phyloP scores from a whole-genome alignment of 2,888 invertebrate genomes.

The Conops quadrifasciatus region DNA sequence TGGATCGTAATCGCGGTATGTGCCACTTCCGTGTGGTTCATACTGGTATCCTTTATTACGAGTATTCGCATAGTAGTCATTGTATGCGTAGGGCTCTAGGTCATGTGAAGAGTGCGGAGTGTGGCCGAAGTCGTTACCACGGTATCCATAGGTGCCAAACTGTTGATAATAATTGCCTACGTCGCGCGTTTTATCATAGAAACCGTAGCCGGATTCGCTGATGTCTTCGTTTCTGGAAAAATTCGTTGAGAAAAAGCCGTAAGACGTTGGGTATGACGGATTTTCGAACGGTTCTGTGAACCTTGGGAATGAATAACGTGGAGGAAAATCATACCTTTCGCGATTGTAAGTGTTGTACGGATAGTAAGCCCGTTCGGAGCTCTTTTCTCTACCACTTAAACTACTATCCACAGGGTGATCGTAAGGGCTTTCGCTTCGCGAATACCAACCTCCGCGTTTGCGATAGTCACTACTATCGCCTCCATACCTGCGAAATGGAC shows the following conservation, averaged over 20 bases:
- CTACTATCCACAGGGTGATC: conserved; percentile 56
- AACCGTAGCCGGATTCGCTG: conserved; percentile 35
- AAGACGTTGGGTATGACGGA: not conserved
- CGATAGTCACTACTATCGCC: conserved; percentile 52
- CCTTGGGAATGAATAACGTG: not conserved
- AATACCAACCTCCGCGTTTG: conserved; percentile 59
- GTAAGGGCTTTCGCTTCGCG: conserved; percentile 48
- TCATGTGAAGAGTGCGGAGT: too few relatives aligned
- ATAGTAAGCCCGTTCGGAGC: conserved; percentile 53
- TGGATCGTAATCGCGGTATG: conserved; percentile 51
- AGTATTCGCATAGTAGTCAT: too few relatives aligned
- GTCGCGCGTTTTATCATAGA: not conserved
- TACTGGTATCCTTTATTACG: too few relatives aligned
- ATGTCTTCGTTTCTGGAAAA: conserved; percentile 17
- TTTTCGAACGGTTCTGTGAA: too few relatives aligned
- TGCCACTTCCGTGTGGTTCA: too few relatives aligned
- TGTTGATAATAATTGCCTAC: too few relatives aligned
- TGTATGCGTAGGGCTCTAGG: conserved; percentile 11
- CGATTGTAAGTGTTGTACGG: conserved; percentile 38
- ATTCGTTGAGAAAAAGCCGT: too few relatives aligned
- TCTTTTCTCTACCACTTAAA: conserved; percentile 37
- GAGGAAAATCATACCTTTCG: conserved; percentile 41
- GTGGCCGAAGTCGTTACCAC: too few relatives aligned
- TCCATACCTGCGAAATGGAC: conserved; percentile 37
- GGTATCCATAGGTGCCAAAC: too few relatives aligned